Evolutionary conservation across 2,113 vertebrate species (phyloP), one percentile per base, ranked within the genome.

Genomic region (Lonchura striata): DNA sequence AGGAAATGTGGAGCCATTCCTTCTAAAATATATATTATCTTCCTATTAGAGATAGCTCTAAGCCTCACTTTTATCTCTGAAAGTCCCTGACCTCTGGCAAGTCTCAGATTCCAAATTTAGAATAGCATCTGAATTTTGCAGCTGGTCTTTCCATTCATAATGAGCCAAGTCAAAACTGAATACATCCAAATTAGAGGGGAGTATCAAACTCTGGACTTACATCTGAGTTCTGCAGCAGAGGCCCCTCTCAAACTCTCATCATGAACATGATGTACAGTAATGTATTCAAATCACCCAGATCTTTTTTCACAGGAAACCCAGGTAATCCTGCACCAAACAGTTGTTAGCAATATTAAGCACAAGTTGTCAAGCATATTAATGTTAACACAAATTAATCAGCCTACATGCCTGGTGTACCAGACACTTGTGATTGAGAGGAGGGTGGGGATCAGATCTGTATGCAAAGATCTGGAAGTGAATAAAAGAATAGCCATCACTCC

Each of bases 151-250:
- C 66, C 60, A 81, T 92, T 84, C 63, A 63, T 88, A 90, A 89
- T 68, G 81, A 95, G 86, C 84, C 90, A 91, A 95, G 86, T 69
- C 39, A 80, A 79, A 86, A 88, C 25, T 92, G 91, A 94, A 95
- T 91, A 57, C 19, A 35, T 64, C 72, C 68, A 92, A 88, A 95
- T 96, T 92, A 95, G 68, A 81, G 46, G 24, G 80, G 68, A 88
- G 61, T 86, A 66, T 72, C 86, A 83, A 90, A 91, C 78, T 81
- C 72, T 37, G 86, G 82, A 91, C 85, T 84, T 57, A 47, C 68
- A 60, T 75, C 61, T 42, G 46, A 95, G 76, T 21, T 61, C 37
- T 33, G 24, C 16, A 80, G 59, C 76, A 74, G 64, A 74, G 44
- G 8, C 16, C 18, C 89, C 41, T 95, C 82, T 71, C 82, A 94